Conservation (phyloP, 2,888 invertebrate genomes). For the Calliopum simillimum region DNA sequence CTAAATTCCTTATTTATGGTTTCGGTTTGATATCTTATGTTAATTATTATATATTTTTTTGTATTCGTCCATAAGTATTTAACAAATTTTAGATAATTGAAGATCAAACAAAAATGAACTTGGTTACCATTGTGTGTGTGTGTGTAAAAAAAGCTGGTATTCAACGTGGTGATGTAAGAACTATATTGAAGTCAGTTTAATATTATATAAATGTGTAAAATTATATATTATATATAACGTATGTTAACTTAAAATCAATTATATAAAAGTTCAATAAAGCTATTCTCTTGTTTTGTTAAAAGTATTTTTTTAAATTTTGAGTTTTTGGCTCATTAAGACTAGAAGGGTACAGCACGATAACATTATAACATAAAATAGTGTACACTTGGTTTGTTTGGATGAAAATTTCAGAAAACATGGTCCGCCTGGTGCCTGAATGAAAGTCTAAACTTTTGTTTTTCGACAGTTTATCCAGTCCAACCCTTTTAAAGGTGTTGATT, state of each 20-base stretch:
- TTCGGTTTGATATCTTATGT: slow-evolving; percentile 41
- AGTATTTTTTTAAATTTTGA: not conserved
- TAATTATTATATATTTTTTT: not conserved
- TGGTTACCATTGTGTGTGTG: slow-evolving; percentile 12
- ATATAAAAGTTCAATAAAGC: not conserved
- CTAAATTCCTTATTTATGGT: slow-evolving; percentile 31
- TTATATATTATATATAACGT: not conserved
- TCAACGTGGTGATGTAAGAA: slow-evolving; percentile 33
- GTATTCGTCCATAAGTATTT: not conserved
- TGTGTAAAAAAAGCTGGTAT: slow-evolving; percentile 32
- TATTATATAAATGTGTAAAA: not conserved
- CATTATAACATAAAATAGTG: too few relatives aligned
- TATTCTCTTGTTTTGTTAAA: slow-evolving; percentile 16
- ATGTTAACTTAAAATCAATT: too few relatives aligned
- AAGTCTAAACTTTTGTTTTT: too few relatives aligned
- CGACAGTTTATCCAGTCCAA: too few relatives aligned
- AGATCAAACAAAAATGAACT: not conserved
- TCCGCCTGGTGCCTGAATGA: too few relatives aligned
- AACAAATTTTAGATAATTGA: not conserved
- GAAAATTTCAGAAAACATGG: too few relatives aligned
- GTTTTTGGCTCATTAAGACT: too few relatives aligned
- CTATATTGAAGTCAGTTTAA: too few relatives aligned
- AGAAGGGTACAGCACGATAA: too few relatives aligned
- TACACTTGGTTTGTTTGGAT: too few relatives aligned
- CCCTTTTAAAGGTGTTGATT: too few relatives aligned